Evolutionary conservation across 2,888 invertebrate genomes (phyloP).

Genomic region (Andrena praecox): DNA sequence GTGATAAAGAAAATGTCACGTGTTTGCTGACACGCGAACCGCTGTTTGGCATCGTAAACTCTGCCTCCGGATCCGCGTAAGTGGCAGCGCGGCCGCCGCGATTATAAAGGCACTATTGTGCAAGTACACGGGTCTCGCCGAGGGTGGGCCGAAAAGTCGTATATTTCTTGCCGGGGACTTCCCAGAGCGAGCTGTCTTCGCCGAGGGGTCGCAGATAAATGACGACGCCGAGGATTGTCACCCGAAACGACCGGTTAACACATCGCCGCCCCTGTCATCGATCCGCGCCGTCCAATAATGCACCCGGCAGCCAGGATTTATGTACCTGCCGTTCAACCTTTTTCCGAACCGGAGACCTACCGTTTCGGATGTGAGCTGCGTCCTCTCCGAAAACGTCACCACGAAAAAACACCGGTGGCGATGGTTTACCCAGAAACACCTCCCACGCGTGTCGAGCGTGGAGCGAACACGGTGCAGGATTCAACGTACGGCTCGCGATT

Average conservation of each 20-base stretch:
- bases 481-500: slow-evolving; percentile 6
- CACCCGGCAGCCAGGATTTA: slow-evolving; percentile 68
- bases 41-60: background rate
- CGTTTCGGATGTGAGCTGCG: slow-evolving; percentile 12
- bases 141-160: slow-evolving; percentile 80
- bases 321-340: slow-evolving; percentile 69
- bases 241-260: slow-evolving; percentile 77
- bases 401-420: slow-evolving; percentile 13
- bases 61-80: background rate
- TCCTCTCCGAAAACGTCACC: background rate
- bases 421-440: background rate
- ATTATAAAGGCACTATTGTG: slow-evolving; percentile 4
- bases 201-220: slow-evolving; percentile 76
- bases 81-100: slow-evolving; percentile 2
- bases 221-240: slow-evolving; percentile 73
- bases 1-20: too few species aligned
- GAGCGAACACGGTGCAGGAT: background rate
- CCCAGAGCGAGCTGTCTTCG: slow-evolving; percentile 81
- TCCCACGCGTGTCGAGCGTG: background rate
- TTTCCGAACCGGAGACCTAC: slow-evolving; percentile 31
- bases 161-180: slow-evolving; percentile 78
- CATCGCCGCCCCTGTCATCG: slow-evolving; percentile 78
- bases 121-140: slow-evolving; percentile 39
- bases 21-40: too few species aligned
- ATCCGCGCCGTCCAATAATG: slow-evolving; percentile 70